Conservation (phyloP, 2,113 vertebrate species). For the Tragelaphus buxtoni region DNA sequence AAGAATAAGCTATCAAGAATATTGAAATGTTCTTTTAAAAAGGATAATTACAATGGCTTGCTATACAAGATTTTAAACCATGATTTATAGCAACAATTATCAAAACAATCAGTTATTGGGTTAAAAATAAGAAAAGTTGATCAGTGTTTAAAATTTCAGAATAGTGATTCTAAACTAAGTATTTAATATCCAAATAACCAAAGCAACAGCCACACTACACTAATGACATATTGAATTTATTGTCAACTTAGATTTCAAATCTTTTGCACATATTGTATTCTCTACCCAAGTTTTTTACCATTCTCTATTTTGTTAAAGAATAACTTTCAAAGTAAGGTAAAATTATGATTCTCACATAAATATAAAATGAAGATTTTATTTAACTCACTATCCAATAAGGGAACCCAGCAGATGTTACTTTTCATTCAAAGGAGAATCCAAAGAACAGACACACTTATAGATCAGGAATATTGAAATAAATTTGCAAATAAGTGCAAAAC, state of each 20-base stretch:
- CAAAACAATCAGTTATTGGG: slow-evolving; percentile 16
- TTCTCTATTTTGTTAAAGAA: slow-evolving; percentile 17
- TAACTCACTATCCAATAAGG: neutral
- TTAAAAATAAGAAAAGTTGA: slow-evolving; percentile 30
- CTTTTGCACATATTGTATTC: neutral
- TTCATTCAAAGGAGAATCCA: neutral
- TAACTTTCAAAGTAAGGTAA: slow-evolving; percentile 20
- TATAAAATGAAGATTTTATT: neutral
- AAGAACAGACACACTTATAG: neutral
- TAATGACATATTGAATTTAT: neutral
- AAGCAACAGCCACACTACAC: neutral
- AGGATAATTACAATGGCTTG: too few species aligned
- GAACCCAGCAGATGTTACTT: neutral
- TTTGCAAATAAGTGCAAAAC: neutral
- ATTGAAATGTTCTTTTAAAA: too few species aligned
- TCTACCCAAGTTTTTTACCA: neutral
- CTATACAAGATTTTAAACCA: too few species aligned
- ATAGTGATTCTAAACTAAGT: neutral
- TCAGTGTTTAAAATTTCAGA: neutral
- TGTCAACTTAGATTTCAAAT: neutral
- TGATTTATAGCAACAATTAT: slow-evolving; percentile 39
- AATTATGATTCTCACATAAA: neutral
- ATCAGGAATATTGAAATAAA: slow-evolving; percentile 12
- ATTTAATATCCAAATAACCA: neutral
- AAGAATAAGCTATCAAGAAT: too few species aligned